Evolutionary conservation across 2,888 invertebrate genomes (phyloP).

Genomic region (Polia nebulosa): DNA sequence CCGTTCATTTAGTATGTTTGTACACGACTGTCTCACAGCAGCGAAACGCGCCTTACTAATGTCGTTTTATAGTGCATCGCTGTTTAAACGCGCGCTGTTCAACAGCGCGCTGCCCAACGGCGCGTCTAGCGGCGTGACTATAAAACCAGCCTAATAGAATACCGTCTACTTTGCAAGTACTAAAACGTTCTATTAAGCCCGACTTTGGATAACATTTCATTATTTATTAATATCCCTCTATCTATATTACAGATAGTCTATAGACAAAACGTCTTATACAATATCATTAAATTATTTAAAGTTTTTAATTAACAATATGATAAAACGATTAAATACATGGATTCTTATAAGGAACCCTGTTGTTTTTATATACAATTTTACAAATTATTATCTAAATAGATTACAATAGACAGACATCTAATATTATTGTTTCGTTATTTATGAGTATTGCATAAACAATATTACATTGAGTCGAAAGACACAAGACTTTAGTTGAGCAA

Average conservation of each 20-base stretch:
- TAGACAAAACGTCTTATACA: slow-evolving; percentile 62
- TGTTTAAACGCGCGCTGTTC: too few species aligned
- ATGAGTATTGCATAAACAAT: slow-evolving; percentile 66
- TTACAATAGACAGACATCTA: slow-evolving; percentile 62
- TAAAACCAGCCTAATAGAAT: too few species aligned
- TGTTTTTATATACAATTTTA: slow-evolving; percentile 66
- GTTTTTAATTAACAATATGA: slow-evolving; percentile 56
- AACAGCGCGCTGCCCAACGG: too few species aligned
- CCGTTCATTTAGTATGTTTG: too few species aligned
- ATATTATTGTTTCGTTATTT: slow-evolving; percentile 74
- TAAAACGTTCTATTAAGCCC: slow-evolving; percentile 70
- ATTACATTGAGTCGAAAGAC: slow-evolving; percentile 67
- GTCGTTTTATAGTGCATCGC: too few species aligned
- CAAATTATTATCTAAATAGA: slow-evolving; percentile 51
- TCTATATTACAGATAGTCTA: slow-evolving; percentile 62
- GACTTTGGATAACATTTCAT: slow-evolving; percentile 61
- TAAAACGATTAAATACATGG: slow-evolving; percentile 65
- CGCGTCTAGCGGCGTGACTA: too few species aligned
- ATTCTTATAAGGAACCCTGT: slow-evolving; percentile 79
- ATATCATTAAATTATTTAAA: slow-evolving; percentile 51
- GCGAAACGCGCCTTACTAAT: too few species aligned
- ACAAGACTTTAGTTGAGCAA: slow-evolving; percentile 59
- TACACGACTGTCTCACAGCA: too few species aligned
- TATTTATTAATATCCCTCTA: slow-evolving; percentile 62
- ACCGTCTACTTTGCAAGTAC: slow-evolving; percentile 60